Base-by-base conservation (phyloP, 2,888 invertebrate species). In the Drosophila niveifrons region DNA sequence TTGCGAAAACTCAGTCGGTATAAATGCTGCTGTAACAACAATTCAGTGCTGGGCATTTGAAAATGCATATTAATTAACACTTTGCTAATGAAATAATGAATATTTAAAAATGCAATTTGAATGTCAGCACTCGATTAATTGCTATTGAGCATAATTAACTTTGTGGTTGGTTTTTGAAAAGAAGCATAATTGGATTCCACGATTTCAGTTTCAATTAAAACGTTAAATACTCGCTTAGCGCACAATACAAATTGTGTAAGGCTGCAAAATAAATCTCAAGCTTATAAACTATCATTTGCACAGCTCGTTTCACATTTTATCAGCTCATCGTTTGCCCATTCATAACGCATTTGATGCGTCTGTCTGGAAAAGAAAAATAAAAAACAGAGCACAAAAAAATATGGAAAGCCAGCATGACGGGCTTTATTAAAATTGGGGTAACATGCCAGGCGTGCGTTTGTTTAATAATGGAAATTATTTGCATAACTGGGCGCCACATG, bases 401-500 rank as follows among this genome's bases (percentile, higher is more conserved):
- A 29, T 34, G 41, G 29, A 11, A 52, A 48, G 39, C 28, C 43
- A 61, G 52, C 52, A n/a, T 55, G 51, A 41, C 10, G 61, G 61
- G 53, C 66, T 76, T 66, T 57, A 65, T 74, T 57, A 65, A 71
- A 65, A 53, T 61, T 66, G 66, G 46, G 66, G 46, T 17, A 51
- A 43, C 55, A 50, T 46, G 55, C 55, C 57, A 55, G 13, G 39
- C 46, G 34, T 46, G 57, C 57, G 72, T 51, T 59, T 55, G 43
- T 78, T 73, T 63, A 69, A 73, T 78, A 76, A 66, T 52, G 48
- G 23, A 59, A 56, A 76, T 76, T 17, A 59, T 65, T 69, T 63
- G 78, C 74, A 73, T 78, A 66, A 68, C 74, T 59, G 36, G 48
- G 66, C 68, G 18, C 73, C 62, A 59, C 68, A 62, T 77, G 73